A percentile compares a stretch with the other conserved stretches of the same genome.
These are phyloP conservation scores for Mya arenaria DNA, from an alignment of 1,140 invertebrate genomes.

Conservation along the genomic window DNA sequence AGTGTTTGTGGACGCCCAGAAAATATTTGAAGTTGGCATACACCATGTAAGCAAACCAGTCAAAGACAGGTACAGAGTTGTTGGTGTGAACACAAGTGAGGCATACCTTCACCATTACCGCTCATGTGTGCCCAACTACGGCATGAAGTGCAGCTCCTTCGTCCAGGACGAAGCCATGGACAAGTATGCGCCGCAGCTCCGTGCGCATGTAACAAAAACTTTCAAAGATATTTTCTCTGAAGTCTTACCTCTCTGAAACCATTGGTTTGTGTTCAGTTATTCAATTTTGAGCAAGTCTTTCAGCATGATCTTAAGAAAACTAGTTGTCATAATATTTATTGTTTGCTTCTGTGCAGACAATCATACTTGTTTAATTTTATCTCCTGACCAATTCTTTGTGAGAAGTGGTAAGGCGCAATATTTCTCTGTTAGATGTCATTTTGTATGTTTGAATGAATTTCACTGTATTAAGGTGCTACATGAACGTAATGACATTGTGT, in stretches of 20 bases:
- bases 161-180: conserved; percentile 60
- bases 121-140: conserved; percentile 73
- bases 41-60: conserved; percentile 78
- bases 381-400: too few relatives aligned
- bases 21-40: conserved; percentile 79
- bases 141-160: conserved; percentile 71
- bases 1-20: conserved; percentile 71
- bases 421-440: too few relatives aligned
- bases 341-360: too few relatives aligned
- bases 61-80: conserved; percentile 61
- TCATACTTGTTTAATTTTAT: too few relatives aligned
- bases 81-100: conserved; percentile 83
- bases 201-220: conserved; percentile 35
- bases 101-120: conserved; percentile 96
- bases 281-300: too few relatives aligned
- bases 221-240: conserved; percentile 10
- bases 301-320: too few relatives aligned
- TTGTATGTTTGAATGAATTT: too few relatives aligned
- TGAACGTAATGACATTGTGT: too few relatives aligned
- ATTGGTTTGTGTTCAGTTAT: background rate
- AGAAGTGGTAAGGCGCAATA: too few relatives aligned
- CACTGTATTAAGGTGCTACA: too few relatives aligned
- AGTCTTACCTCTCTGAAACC: background rate
- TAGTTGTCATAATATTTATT: too few relatives aligned
- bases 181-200: conserved; percentile 52